Evolutionary conservation across 2,888 invertebrate species (phyloP).

Genomic region (Nowickia ferox): DNA sequence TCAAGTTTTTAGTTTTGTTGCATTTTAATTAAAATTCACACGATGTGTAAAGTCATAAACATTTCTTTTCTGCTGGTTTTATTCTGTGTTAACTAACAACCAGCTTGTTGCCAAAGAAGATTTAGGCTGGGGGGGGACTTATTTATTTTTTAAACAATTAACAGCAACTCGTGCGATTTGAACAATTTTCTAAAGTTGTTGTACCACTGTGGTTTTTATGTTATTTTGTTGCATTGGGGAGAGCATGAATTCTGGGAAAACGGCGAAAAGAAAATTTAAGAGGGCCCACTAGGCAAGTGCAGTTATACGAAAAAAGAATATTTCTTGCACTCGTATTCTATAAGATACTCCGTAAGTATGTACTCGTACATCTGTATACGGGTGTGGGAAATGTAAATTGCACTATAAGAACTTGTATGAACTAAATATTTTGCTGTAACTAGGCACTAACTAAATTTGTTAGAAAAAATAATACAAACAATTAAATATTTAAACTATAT

Average conservation of each 20-base stretch:
- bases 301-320: constrained; percentile 26
- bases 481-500: neutral
- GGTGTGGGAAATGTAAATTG: constrained; percentile 19
- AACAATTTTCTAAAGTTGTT: constrained; percentile 26
- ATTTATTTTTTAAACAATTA: constrained; percentile 38
- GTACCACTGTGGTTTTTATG: neutral
- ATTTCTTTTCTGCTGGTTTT: constrained; percentile 18
- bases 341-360: too few species aligned
- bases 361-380: neutral
- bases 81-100: neutral
- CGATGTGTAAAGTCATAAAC: constrained; percentile 75
- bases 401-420: neutral
- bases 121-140: constrained; percentile 17
- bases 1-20: constrained; percentile 52
- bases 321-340: neutral
- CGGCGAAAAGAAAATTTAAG: constrained; percentile 25
- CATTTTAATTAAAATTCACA: constrained; percentile 81
- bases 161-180: constrained; percentile 50
- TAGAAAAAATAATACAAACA: neutral
- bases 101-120: constrained; percentile 25
- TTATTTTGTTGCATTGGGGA: constrained; percentile 1
- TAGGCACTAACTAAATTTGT: neutral
- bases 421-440: neutral
- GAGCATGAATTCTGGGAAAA: constrained; percentile 45
- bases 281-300: constrained; percentile 45